Evolutionary conservation across 2,888 invertebrate species (phyloP).

Genomic region (Drosophila borborema): DNA sequence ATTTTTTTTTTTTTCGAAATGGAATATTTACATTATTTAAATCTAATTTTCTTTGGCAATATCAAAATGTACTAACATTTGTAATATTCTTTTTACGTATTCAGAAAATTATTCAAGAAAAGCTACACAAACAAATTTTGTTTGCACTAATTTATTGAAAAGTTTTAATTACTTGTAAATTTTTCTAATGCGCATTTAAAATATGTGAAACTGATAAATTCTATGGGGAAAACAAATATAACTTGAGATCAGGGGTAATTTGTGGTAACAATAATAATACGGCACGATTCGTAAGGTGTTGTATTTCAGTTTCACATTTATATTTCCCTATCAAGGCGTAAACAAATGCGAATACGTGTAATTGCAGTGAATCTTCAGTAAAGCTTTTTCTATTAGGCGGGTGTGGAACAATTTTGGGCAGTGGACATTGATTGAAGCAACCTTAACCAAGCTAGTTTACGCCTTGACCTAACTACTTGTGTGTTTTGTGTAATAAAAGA

Average conservation of each 20-base stretch:
- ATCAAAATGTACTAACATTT: too few species aligned
- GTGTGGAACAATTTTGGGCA: constrained; percentile 34
- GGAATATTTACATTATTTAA: too few species aligned
- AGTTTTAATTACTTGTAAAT: neutral
- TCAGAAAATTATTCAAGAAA: neutral
- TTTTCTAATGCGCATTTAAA: constrained; percentile 68
- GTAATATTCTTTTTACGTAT: too few species aligned
- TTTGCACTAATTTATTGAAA: too few species aligned
- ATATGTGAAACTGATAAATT: constrained; percentile 61
- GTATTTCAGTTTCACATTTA: constrained; percentile 59
- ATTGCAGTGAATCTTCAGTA: constrained; percentile 33
- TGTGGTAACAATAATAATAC: neutral
- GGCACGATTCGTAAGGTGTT: constrained; percentile 4
- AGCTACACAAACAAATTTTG: too few species aligned
- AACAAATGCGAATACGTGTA: constrained; percentile 34
- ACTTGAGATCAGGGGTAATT: constrained; percentile 32
- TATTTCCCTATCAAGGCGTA: constrained; percentile 60
- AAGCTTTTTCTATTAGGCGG: constrained; percentile 32
- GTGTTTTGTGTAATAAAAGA: constrained; percentile 27
- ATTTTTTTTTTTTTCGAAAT: neutral
- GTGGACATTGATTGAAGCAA: constrained; percentile 85
- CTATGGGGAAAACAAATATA: constrained; percentile 8
- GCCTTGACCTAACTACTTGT: constrained; percentile 71
- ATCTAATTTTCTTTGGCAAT: too few species aligned
- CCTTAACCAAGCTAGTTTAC: constrained; percentile 79